Evolutionary conservation across 2,888 invertebrate genomes (phyloP).

Genomic region (Panorpa germanica): DNA sequence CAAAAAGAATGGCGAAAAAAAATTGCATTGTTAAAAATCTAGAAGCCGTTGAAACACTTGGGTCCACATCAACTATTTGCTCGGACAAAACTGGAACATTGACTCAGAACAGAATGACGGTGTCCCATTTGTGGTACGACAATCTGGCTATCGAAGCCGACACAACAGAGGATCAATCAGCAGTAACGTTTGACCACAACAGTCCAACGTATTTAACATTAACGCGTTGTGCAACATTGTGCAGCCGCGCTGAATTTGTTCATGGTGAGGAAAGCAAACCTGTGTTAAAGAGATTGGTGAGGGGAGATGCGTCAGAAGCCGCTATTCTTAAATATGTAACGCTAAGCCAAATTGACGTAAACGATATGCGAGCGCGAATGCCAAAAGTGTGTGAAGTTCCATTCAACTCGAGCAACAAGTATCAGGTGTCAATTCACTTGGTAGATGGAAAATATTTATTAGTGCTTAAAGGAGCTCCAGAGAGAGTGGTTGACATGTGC

Average conservation of each 20-base stretch:
- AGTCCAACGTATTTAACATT: slow-evolving; percentile 20
- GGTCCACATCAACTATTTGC: slow-evolving; percentile 62
- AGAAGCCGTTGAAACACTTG: slow-evolving; percentile 59
- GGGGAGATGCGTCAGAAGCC: slow-evolving; percentile 51
- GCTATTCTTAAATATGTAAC: slow-evolving; percentile 48
- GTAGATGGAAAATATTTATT: slow-evolving; percentile 33
- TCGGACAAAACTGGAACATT: slow-evolving; percentile 64
- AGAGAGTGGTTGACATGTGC: slow-evolving; percentile 48
- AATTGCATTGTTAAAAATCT: slow-evolving; percentile 64
- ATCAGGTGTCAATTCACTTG: slow-evolving; percentile 49
- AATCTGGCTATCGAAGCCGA: slow-evolving; percentile 36
- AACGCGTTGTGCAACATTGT: slow-evolving; percentile 45
- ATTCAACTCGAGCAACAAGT: slow-evolving; percentile 51
- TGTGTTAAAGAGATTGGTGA: slow-evolving; percentile 28
- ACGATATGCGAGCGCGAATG: slow-evolving; percentile 27
- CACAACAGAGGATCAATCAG: slow-evolving; percentile 39
- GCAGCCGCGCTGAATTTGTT: slow-evolving; percentile 51
- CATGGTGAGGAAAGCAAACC: slow-evolving; percentile 16
- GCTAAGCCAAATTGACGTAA: slow-evolving; percentile 37
- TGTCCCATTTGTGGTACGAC: slow-evolving; percentile 51
- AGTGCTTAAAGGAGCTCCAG: slow-evolving; percentile 62
- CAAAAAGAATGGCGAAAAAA: slow-evolving; percentile 51
- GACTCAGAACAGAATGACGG: slow-evolving; percentile 51
- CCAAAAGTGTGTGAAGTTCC: slow-evolving; percentile 43
- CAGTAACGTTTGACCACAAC: slow-evolving; percentile 22